A percentile compares a stretch with the other conserved stretches of the same genome.
Conservation (phyloP, 2,888 invertebrate genomes). For the Drosophila merina region DNA sequence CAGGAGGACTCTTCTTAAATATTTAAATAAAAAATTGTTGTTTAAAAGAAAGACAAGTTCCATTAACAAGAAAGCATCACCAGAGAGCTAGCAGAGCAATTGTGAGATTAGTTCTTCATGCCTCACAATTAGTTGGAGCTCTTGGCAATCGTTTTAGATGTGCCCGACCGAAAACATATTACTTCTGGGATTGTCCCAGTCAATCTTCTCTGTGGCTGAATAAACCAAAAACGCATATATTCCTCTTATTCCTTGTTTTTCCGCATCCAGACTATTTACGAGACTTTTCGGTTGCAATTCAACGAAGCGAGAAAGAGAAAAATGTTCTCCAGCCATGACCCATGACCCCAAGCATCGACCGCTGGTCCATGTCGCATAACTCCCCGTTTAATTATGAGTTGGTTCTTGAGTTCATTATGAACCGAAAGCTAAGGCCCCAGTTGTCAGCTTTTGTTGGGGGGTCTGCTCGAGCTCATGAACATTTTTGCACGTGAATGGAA, state of each 20-base stretch:
- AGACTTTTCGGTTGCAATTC: constrained; percentile 31
- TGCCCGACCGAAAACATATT: constrained; percentile 43
- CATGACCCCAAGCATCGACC: constrained; percentile 45
- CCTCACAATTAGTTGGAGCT: constrained; percentile 18
- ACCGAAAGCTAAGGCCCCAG: constrained; percentile 18
- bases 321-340: constrained; percentile 32
- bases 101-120: background rate
- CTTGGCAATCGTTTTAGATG: constrained; percentile 19
- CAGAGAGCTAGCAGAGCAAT: background rate
- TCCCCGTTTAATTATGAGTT: constrained; percentile 79
- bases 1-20: background rate
- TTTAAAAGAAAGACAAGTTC: background rate
- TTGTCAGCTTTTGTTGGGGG: constrained; percentile 19
- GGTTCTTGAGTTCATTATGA: constrained; percentile 74
- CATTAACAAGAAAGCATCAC: background rate
- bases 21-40: no score
- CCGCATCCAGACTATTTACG: constrained; percentile 29
- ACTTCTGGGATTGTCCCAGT: constrained; percentile 58
- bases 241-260: constrained; percentile 4
- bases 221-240: constrained; percentile 18
- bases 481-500: constrained; percentile 76
- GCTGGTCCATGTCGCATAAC: constrained; percentile 74
- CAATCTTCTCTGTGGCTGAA: constrained; percentile 56
- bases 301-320: constrained; percentile 27
- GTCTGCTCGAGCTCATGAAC: constrained; percentile 61